A percentile compares a stretch with the other conserved stretches of the same genome.
These are phyloP conservation scores for Zaprionus kolodkinae DNA, from an alignment of 1,140 invertebrate genomes.

Conservation along the genomic window DNA sequence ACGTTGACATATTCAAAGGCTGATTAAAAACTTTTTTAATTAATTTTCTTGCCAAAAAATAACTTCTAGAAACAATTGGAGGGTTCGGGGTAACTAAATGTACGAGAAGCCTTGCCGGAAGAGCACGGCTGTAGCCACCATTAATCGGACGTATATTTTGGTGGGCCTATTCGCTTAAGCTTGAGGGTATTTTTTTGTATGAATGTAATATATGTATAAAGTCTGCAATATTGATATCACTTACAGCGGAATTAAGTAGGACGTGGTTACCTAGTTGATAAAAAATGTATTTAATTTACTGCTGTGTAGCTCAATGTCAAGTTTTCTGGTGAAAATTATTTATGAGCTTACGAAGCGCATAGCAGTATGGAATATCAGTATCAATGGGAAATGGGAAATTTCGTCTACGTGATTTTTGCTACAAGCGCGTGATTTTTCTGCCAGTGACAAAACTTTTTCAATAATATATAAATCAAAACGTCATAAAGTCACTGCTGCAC, in stretches of 20 bases:
- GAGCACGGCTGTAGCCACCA: slow-evolving; percentile 2
- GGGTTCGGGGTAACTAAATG: slow-evolving; percentile 15
- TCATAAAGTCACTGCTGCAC: slow-evolving; percentile 75
- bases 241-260: slow-evolving; percentile 6
- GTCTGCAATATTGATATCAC: slow-evolving; percentile 28
- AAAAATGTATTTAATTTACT: slow-evolving; percentile 74
- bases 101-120: slow-evolving; percentile 4
- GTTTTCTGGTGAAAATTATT: slow-evolving; percentile 71
- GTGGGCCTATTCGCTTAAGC: background rate
- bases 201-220: slow-evolving; percentile 1
- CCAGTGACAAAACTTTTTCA: slow-evolving; percentile 76
- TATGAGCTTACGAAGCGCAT: slow-evolving; percentile 52
- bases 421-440: slow-evolving; percentile 62
- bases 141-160: slow-evolving; percentile 53
- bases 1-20: slow-evolving; percentile 68
- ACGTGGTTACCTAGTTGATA: slow-evolving; percentile 41
- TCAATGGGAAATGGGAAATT: slow-evolving; percentile 34
- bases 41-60: slow-evolving; percentile 71
- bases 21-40: slow-evolving; percentile 83
- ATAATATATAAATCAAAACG: slow-evolving; percentile 84
- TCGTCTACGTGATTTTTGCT: slow-evolving; percentile 66
- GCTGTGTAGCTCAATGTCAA: slow-evolving; percentile 41
- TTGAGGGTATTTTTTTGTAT: background rate
- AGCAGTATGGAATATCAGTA: slow-evolving; percentile 11
- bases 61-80: slow-evolving; percentile 10